Base-by-base conservation (phyloP, 2,888 invertebrate species). In the Octonoba sinensis region DNA sequence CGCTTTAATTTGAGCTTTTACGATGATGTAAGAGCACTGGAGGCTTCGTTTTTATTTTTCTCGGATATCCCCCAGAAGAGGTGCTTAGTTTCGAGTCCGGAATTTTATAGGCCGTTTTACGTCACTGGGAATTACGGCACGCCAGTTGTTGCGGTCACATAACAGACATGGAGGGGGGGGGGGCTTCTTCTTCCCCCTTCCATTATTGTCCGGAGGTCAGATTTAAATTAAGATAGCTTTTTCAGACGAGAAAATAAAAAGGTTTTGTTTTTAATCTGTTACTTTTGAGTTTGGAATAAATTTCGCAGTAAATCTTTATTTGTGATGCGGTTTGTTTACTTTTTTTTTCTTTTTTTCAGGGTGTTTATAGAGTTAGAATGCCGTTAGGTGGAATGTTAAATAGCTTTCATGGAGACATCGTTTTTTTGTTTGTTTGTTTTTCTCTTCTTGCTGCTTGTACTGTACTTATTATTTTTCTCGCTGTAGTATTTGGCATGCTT, bases 1-100 rank as follows among this genome's bases (percentile, higher is more conserved):
- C 47, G 65, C 47, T 77, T 78, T 78, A 78, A 78, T 78, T 71
- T 78, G 46, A 65, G 71, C 65, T 78, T 78, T 78, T 78, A 78
- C 71, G 77, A 78, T 71, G 71, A 78, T 71, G 54, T 71, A 78
- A 78, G 71, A 57, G 77, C 46, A 65, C 27, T 59, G 69, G 69
- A 49, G 62, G 62, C 59, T 75, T 65, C 27, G 49, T 59, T 74
- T 74, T 69, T 76, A 70, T 69, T 76, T 76, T 44, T 22, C 64
- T 20, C 46, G 36, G 59, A 20, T 60, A 36, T 27, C 47, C 27
- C 18, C 49, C 47, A 62, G 36, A 59, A 18, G 22, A 46, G 76
- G 76, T 66, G 75, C 75, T 75, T 70, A 77, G 56, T 64, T 76
- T 74, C 66, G 24, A 74, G 59, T 66, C 49, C 22, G 56, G 66